phyloP scores from a whole-genome alignment of 2,797 vertebrate genomes.

The Taeniopygia guttata region DNA sequence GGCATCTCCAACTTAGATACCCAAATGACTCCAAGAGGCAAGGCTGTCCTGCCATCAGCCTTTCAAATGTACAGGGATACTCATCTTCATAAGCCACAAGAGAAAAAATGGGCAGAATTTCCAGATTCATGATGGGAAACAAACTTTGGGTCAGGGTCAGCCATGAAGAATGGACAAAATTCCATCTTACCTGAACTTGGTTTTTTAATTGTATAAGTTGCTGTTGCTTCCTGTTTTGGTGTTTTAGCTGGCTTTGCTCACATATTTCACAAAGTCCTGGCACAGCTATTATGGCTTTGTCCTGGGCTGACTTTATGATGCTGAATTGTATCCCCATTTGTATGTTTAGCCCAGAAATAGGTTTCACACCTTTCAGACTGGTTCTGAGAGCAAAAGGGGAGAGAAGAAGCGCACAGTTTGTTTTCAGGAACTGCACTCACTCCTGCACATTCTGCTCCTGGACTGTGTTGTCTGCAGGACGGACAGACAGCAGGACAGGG shows the following conservation, averaged over 20 bases:
- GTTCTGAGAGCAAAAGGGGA: rapidly evolving
- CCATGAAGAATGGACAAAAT: background rate
- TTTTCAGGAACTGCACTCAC: no score
- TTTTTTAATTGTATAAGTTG: background rate
- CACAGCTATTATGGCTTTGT: background rate
- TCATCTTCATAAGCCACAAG: background rate
- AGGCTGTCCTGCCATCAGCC: background rate
- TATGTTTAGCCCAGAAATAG: background rate
- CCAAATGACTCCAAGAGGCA: background rate
- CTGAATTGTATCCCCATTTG: background rate
- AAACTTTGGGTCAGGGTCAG: background rate
- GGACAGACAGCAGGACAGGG: no score
- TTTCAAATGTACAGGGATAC: background rate
- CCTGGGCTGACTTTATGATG: background rate
- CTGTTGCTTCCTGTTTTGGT: background rate
- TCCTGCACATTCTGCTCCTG: no score
- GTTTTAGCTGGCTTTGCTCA: background rate
- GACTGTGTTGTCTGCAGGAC: no score
- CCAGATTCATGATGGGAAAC: background rate
- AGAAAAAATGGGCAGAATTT: background rate
- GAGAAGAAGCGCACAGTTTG: no score
- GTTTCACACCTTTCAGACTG: background rate
- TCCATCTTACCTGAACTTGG: background rate
- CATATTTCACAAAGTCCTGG: background rate
- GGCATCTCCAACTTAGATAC: background rate